phyloP scores from a whole-genome alignment of 2,888 invertebrate species.

The Ligdia adustata region DNA sequence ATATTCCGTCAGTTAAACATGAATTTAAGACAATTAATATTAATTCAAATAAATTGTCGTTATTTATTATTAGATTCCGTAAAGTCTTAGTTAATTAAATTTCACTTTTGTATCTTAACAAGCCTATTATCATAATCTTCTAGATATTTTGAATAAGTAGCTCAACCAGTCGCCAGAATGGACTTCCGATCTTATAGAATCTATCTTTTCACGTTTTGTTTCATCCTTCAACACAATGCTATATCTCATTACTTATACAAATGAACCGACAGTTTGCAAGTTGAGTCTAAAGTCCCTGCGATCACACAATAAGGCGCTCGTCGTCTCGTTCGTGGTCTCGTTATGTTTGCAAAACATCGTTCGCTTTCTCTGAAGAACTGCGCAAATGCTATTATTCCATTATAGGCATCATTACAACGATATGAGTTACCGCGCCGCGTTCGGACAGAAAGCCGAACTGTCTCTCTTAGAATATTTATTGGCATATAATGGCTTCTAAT shows the following conservation, averaged over 20 bases:
- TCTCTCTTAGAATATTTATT: constrained; percentile 79
- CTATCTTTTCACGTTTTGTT: constrained; percentile 5
- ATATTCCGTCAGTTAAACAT: no score
- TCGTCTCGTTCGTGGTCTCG: constrained; percentile 26
- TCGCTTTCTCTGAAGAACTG: constrained; percentile 43
- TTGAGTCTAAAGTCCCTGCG: background rate
- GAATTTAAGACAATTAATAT: no score
- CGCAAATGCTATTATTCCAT: constrained; percentile 59
- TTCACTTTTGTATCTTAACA: no score
- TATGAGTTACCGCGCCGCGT: constrained; percentile 71
- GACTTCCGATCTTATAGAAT: background rate
- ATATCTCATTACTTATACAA: constrained; percentile 20
- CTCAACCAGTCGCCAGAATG: background rate
- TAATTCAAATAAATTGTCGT: no score
- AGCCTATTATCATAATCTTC: no score
- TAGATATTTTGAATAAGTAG: no score
- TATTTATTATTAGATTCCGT: no score
- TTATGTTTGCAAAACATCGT: constrained; percentile 38
- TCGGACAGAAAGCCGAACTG: constrained; percentile 68
- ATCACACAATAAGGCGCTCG: constrained; percentile 9
- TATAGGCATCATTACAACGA: constrained; percentile 68
- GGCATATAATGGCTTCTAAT: constrained; percentile 81
- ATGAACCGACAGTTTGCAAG: constrained; percentile 2
- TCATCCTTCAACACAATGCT: constrained; percentile 18
- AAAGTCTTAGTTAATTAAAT: no score